Evolutionary conservation across 35 echinoderm and acorn worm genomes (phyloP).

Genomic region (Lytechinus variegatus): DNA sequence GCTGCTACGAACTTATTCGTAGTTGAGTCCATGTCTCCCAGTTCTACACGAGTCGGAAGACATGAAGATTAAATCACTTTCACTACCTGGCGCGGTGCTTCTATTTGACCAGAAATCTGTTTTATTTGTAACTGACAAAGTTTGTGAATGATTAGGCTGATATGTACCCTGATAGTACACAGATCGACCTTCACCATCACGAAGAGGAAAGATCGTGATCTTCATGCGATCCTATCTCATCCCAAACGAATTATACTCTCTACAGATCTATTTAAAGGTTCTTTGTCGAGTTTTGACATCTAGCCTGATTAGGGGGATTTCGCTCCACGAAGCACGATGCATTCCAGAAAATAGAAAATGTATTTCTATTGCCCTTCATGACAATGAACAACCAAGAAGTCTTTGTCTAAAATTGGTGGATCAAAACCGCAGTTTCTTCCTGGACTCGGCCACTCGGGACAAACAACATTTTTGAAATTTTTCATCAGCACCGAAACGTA

Average conservation of each 20-base stretch:
- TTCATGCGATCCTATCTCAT: neutral
- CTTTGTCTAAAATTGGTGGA: too few relatives aligned
- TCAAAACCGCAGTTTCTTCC: too few relatives aligned
- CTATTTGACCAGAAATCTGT: neutral
- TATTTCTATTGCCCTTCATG: too few relatives aligned
- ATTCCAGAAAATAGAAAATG: too few relatives aligned
- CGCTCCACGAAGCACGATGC: too few relatives aligned
- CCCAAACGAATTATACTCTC: too few relatives aligned
- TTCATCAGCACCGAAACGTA: too few relatives aligned
- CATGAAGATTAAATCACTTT: neutral
- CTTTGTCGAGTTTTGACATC: neutral
- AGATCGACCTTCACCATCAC: neutral
- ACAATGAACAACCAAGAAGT: too few relatives aligned
- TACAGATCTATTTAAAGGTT: neutral
- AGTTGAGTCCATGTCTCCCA: too few relatives aligned
- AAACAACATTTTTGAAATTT: too few relatives aligned
- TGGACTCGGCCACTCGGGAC: too few relatives aligned
- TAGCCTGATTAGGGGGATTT: neutral
- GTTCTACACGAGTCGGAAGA: neutral
- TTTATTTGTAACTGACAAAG: neutral
- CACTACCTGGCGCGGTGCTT: neutral
- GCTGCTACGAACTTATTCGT: too few relatives aligned
- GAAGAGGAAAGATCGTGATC: neutral
- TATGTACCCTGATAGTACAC: neutral
- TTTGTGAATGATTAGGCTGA: conserved; percentile 1